Conservation (phyloP, 2,888 invertebrate species). For the Rhagophthalmus giganteus region DNA sequence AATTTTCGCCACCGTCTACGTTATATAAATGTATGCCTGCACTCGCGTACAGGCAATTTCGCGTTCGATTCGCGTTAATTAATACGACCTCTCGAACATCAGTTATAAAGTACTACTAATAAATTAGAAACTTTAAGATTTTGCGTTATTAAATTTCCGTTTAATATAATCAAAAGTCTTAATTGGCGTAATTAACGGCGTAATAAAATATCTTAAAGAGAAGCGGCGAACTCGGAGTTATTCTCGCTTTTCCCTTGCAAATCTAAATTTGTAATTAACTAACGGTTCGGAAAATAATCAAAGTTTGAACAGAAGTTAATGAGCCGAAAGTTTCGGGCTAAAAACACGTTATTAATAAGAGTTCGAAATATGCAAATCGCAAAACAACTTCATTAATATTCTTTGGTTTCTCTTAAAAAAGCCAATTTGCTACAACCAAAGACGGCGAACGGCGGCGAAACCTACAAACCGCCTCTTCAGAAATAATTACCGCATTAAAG, state of each 20-base stretch:
- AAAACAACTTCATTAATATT: slow-evolving; percentile 54
- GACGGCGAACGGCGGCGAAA: slow-evolving; percentile 23
- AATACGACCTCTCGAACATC: no score
- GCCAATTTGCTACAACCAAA: slow-evolving; percentile 39
- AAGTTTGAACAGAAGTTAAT: slow-evolving; percentile 49
- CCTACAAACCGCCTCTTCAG: slow-evolving; percentile 26
- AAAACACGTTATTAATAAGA: slow-evolving; percentile 43
- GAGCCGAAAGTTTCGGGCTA: slow-evolving; percentile 48
- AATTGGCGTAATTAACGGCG: slow-evolving; percentile 46
- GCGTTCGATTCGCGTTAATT: no score
- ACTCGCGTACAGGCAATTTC: no score
- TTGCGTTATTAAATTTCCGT: slow-evolving; percentile 49
- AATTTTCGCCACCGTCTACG: no score
- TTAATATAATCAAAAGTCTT: slow-evolving; percentile 41
- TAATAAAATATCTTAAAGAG: slow-evolving; percentile 51
- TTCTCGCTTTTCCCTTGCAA: slow-evolving; percentile 31
- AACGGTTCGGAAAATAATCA: slow-evolving; percentile 55
- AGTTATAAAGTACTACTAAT: slow-evolving; percentile 36
- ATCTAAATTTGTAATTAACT: slow-evolving; percentile 53
- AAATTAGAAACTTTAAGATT: slow-evolving; percentile 43
- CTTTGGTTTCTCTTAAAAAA: slow-evolving; percentile 46
- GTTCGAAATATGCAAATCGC: slow-evolving; percentile 51
- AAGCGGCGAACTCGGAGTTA: slow-evolving; percentile 39
- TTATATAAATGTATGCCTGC: no score
- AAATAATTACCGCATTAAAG: slow-evolving; percentile 32